These are phyloP conservation scores for Synanthedon vespiformis DNA, from an alignment of 2,888 invertebrate genomes.

Conservation along the genomic window DNA sequence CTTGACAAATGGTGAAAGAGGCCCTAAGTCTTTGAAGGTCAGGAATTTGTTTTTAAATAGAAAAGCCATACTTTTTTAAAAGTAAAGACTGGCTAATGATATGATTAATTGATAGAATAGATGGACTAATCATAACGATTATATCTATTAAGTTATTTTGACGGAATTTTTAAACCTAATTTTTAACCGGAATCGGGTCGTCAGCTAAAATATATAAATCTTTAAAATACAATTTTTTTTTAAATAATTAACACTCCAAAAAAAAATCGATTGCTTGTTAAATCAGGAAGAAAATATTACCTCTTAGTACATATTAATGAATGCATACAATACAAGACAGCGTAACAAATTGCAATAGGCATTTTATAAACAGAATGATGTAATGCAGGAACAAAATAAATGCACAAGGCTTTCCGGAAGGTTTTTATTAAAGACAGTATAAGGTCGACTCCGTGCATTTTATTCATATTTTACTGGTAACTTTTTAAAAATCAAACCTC, in stretches of 20 bases:
- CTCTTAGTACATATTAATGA: not conserved
- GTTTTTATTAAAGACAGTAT: constrained; percentile 28
- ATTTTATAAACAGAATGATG: constrained; percentile 34
- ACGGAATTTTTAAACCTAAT: too few species aligned
- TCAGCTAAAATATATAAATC: too few species aligned
- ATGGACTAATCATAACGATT: too few species aligned
- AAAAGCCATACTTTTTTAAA: too few species aligned
- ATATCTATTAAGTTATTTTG: too few species aligned
- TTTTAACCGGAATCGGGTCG: too few species aligned
- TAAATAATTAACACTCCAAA: not conserved
- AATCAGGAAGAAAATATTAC: not conserved
- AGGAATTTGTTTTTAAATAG: too few species aligned
- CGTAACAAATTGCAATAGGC: constrained; percentile 1
- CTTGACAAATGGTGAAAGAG: too few species aligned
- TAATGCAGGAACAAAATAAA: constrained; percentile 61
- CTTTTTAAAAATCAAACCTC: not conserved
- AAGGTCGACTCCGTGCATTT: constrained; percentile 46
- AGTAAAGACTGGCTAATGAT: too few species aligned
- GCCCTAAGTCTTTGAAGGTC: not conserved
- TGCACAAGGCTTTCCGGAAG: constrained; percentile 59
- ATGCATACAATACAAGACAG: not conserved
- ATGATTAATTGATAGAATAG: too few species aligned
- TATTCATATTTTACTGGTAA: constrained; percentile 16
- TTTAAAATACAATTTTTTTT: too few species aligned
- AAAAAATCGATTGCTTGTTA: not conserved